phyloP scores from a whole-genome alignment of 2,888 invertebrate species.

The Cenopis cana region DNA sequence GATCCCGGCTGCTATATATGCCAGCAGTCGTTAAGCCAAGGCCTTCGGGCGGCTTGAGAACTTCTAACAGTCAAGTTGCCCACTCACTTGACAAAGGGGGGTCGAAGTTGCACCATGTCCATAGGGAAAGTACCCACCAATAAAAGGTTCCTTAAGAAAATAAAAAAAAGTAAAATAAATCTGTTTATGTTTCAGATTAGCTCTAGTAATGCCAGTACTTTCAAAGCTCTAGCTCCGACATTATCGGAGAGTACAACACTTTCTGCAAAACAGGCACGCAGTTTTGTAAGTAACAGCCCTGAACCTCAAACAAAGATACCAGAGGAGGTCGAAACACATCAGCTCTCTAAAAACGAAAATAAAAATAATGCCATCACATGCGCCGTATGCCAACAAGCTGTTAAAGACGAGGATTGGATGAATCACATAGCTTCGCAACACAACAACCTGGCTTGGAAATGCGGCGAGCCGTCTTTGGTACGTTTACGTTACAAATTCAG shows the following conservation, averaged over 20 bases:
- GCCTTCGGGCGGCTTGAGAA: too few species aligned
- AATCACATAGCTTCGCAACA: conserved; percentile 35
- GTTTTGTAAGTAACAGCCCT: neutral
- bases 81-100: too few species aligned
- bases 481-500: neutral
- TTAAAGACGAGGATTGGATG: conserved; percentile 24
- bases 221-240: neutral
- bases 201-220: neutral
- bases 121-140: too few species aligned
- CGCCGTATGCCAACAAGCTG: conserved; percentile 20
- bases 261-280: neutral
- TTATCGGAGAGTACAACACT: neutral
- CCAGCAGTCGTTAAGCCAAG: too few species aligned
- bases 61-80: too few species aligned
- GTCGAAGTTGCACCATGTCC: too few species aligned
- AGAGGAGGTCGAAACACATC: neutral
- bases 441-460: conserved; percentile 33
- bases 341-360: neutral
- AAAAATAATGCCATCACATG: neutral
- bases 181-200: neutral
- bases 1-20: too few species aligned
- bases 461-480: conserved; percentile 18
- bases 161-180: too few species aligned
- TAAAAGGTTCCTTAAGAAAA: too few species aligned
- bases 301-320: neutral